Evolutionary conservation across 2,888 invertebrate genomes (phyloP), one percentile per base, ranked within the genome.

Genomic region (Sesamia inferens): DNA sequence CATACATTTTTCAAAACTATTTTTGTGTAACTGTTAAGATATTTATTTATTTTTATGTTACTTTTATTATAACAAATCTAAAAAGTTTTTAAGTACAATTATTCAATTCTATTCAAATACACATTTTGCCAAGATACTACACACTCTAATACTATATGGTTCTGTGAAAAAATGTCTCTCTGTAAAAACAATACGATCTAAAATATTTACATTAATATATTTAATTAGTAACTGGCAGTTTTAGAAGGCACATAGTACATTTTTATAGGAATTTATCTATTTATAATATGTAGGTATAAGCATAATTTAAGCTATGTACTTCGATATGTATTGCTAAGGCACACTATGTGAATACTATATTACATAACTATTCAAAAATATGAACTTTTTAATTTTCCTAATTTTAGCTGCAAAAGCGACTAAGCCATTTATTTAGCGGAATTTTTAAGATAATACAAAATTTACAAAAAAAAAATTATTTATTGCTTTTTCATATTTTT

Each of bases 181-280:
- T 82, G 81, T 84, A 87, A 84, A 87, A 87, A 86, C 87, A 81
- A 87, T 85, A 70, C 84, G 81, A 83, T 82, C 88, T 89, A 90
- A 88, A 89, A 86, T 94, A 94, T 94, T 92, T 94, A 94, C 94
- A 94, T 90, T 91, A 91, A 84, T 87, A 86, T 86, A 83, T 84
- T 90, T 91, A 91, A 88, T 94, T 93, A 94, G 92, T 95, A 94
- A 93, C 93, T 95, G 95, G 94, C 95, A 95, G 94, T 94, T 93
- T 92, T 88, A 91, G 91, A 95, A 95, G 95, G 95, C 95, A 95
- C 94, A 81, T 89, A 82, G 84, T 87, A 83, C 75, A 72, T 54
- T 68, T 74, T 64, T 57, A 79, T 78, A 82, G 74, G 71, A 74
- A 75, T 79, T 81, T 71, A 42, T 65, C 72, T 39, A 11, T 10